Evolutionary conservation across 2,888 invertebrate genomes (phyloP).

Genomic region (Balanococcus diminutus): DNA sequence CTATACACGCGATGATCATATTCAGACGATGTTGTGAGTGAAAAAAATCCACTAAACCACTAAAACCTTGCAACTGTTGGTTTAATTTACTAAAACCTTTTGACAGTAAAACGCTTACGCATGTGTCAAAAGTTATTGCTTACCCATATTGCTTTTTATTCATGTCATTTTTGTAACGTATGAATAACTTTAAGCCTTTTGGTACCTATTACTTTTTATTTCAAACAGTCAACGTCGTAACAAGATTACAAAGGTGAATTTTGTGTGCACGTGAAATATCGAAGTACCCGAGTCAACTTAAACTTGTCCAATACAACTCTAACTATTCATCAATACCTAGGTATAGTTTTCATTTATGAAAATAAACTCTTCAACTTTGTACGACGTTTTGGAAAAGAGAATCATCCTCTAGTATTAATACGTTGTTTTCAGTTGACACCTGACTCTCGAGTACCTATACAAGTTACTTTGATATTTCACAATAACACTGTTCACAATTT

Average conservation of each 20-base stretch:
- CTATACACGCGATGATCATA: not conserved
- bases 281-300: not conserved
- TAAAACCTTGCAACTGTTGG: not conserved
- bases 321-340: slow-evolving; percentile 35
- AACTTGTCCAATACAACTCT: slow-evolving; percentile 27
- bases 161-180: slow-evolving; percentile 32
- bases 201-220: slow-evolving; percentile 5
- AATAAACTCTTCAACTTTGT: not conserved
- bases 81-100: slow-evolving; percentile 42
- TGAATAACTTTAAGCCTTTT: slow-evolving; percentile 28
- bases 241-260: slow-evolving; percentile 36
- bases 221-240: slow-evolving; percentile 14
- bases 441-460: not conserved
- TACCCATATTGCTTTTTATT: slow-evolving; percentile 37
- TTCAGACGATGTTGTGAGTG: not conserved
- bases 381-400: not conserved
- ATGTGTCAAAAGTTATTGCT: slow-evolving; percentile 35
- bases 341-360: slow-evolving; percentile 3
- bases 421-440: not conserved
- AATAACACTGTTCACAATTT: not conserved
- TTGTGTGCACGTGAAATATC: slow-evolving; percentile 2
- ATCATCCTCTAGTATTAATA: not conserved
- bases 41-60: not conserved
- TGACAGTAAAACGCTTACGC: slow-evolving; percentile 34
- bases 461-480: slow-evolving; percentile 29